A percentile compares a stretch with the other conserved stretches of the same genome.
Evolutionary conservation across 1,140 invertebrate genomes (phyloP).

Genomic region (Panagrolaimus sp.): DNA sequence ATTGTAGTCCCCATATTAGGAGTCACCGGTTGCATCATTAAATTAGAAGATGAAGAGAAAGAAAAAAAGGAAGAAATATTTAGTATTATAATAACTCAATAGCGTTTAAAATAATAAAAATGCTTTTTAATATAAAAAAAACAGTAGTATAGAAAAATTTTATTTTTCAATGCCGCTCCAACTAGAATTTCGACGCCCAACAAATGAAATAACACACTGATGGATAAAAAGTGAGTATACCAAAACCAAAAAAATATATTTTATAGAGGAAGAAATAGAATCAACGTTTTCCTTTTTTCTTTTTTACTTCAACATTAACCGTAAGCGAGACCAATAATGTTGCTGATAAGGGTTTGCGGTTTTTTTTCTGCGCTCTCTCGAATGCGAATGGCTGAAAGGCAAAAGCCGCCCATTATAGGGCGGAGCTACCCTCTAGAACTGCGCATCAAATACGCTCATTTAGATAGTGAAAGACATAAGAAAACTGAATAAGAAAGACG

Average conservation of each 20-base stretch:
- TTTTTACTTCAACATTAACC: not conserved
- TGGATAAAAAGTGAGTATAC: constrained; percentile 6
- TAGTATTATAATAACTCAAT: too few relatives aligned
- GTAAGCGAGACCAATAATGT: constrained; percentile 11
- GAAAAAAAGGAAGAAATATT: too few relatives aligned
- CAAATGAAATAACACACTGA: not conserved
- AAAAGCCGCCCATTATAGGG: constrained; percentile 1
- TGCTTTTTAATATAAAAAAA: not conserved
- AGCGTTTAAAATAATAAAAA: not conserved
- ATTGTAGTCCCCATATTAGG: not conserved
- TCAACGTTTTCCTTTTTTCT: too few relatives aligned
- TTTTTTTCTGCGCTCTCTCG: constrained; percentile 8
- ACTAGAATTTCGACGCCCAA: not conserved
- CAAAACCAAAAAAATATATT: not conserved
- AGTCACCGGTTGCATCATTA: constrained; percentile 11
- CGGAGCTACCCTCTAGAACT: not conserved
- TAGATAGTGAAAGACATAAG: constrained; percentile 4
- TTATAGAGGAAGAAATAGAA: too few relatives aligned
- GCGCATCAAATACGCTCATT: constrained; percentile 1
- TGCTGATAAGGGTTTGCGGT: constrained; percentile 14
- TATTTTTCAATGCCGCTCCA: not conserved
- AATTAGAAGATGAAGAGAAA: too few relatives aligned
- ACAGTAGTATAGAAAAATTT: not conserved
- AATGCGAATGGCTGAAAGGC: not conserved
- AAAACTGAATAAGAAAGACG: not conserved